Conservation (phyloP, 2,113 vertebrate species). For the Syngnathus typhle region DNA sequence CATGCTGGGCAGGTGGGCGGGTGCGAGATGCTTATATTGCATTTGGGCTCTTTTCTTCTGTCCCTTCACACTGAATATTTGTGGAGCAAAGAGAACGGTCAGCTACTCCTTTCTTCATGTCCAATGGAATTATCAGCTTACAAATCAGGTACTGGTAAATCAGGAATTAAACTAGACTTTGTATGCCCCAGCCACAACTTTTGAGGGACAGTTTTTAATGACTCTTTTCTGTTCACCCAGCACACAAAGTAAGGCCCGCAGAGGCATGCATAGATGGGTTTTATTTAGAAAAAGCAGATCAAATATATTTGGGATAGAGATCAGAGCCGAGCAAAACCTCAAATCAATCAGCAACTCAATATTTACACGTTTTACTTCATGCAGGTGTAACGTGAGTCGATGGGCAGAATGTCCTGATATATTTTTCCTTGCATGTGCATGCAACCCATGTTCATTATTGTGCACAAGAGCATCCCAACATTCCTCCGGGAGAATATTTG, state of each 20-base stretch:
- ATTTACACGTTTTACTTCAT: not conserved
- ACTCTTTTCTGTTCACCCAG: not conserved
- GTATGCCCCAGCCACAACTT: not conserved
- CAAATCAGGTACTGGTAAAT: not conserved
- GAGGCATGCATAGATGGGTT: not conserved
- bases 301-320: not conserved
- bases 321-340: not conserved
- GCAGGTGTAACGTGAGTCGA: not conserved
- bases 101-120: not conserved
- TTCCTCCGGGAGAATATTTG: not conserved
- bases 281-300: not conserved
- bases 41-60: slow-evolving; percentile 16
- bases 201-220: not conserved
- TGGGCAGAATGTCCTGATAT: not conserved
- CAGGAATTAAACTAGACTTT: not conserved
- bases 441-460: not conserved
- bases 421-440: not conserved
- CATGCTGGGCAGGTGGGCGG: slow-evolving; percentile 48
- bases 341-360: not conserved
- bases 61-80: slow-evolving; percentile 25
- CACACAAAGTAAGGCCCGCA: not conserved
- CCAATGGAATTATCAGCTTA: no score
- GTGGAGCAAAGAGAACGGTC: not conserved
- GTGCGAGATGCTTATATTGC: slow-evolving; percentile 40
- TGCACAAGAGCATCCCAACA: not conserved